Conservation (phyloP, 2,888 invertebrate genomes). For the Tridacna crocea region DNA sequence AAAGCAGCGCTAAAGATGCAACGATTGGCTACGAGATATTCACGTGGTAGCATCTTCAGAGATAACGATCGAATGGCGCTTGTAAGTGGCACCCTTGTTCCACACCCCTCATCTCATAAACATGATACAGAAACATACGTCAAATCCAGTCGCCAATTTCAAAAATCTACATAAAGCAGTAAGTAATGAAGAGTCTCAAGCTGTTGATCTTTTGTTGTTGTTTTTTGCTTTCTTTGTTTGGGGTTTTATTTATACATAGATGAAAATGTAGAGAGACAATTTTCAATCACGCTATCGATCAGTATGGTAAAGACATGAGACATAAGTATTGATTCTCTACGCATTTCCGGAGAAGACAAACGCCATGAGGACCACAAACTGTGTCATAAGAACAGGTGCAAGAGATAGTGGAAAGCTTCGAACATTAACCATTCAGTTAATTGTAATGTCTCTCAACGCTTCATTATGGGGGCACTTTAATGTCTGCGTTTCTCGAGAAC, state of each 20-base stretch:
- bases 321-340: no score
- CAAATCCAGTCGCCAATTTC: no score
- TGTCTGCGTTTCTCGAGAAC: no score
- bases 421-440: neutral
- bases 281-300: no score
- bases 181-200: no score
- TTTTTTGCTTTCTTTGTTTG: no score
- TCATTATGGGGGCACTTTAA: neutral
- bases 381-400: conserved; percentile 12
- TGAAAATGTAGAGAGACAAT: no score
- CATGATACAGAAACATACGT: no score
- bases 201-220: no score
- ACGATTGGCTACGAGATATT: conserved; percentile 8
- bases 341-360: neutral
- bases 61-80: neutral
- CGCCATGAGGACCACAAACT: conserved; percentile 1
- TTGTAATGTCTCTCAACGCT: conserved; percentile 13
- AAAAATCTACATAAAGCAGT: no score
- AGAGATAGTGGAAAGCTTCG: neutral
- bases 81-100: conserved; percentile 2
- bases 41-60: conserved; percentile 5
- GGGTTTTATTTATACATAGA: no score
- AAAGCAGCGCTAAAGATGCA: neutral
- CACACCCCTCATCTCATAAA: neutral
- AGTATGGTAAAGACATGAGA: no score